Conservation (phyloP, 2,113 vertebrate genomes). For the Neotragus pygmaeus region DNA sequence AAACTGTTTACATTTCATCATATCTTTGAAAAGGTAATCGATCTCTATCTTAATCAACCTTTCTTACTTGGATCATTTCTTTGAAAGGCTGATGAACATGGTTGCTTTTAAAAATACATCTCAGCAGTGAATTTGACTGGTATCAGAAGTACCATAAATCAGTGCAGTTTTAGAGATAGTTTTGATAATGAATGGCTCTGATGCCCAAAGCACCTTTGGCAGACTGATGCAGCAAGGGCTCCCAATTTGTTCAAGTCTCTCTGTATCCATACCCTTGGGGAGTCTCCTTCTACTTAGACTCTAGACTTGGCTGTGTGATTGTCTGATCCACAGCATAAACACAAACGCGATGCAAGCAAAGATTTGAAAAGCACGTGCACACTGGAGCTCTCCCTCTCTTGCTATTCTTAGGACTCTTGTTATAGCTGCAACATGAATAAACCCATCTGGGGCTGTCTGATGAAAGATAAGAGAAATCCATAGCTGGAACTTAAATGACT, state of each 20-base stretch:
- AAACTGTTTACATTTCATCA: conserved; percentile 24
- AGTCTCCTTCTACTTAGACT: not conserved
- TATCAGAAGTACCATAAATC: not conserved
- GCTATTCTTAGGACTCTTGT: not conserved
- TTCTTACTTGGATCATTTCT: conserved; percentile 32
- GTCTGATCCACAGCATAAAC: not conserved
- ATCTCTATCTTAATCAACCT: conserved; percentile 37
- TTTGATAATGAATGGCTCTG: not conserved
- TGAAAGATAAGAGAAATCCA: not conserved
- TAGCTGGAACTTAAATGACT: not conserved
- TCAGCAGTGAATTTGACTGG: not conserved
- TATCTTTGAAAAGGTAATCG: conserved; percentile 25
- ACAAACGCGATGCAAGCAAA: not conserved
- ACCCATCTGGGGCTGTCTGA: not conserved
- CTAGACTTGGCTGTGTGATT: not conserved
- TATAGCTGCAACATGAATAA: not conserved
- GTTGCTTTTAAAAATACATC: conserved; percentile 18
- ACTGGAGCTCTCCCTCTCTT: not conserved
- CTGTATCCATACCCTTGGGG: not conserved
- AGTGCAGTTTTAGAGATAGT: conserved; percentile 5
- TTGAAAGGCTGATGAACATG: conserved; percentile 5
- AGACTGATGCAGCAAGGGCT: not conserved
- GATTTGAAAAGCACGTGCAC: not conserved
- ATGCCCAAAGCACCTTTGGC: not conserved
- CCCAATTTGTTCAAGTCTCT: conserved; percentile 2